Evolutionary conservation across 2,888 invertebrate genomes (phyloP), one percentile per base, ranked within the genome.

Genomic region (Agonopterix arenella): DNA sequence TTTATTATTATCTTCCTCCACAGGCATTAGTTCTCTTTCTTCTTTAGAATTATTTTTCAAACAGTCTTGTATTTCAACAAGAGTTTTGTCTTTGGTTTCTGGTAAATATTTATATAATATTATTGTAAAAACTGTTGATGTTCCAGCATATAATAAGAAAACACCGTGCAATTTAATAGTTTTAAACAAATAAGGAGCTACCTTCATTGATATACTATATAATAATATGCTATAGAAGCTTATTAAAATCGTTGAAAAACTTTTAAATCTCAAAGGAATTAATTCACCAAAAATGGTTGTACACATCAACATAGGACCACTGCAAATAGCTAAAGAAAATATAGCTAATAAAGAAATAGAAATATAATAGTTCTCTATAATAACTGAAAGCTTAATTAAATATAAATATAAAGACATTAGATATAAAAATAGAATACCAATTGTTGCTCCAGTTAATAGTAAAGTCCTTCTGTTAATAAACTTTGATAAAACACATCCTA

Each of bases 391-490:
- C 1, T 44, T 36, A 16, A 48, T 38, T 8, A 48, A 36, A 37
- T 44, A 48, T 16, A 48, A 18, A 18, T 48, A 48, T 4, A 36
- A 37, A 10, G 48, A 44, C 10, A 74, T 42, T 0, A 50, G 11
- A 38, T 58, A 68, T 37, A 73, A 53, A 48, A 68, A 64, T 0
- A 61, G 0, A 4, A 60, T 56, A n/a, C 48, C 49, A 1, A 47
- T 5, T 1, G 59, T 50, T 0, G 57, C 18, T 5, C 13, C 3
- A 1, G 60, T 41, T 4, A 60, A 49, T 2, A 60, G 42, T 1
- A 28, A 28, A 28, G 54, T 40, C 38, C 55, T 52, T 8, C 61
- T 44, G 8, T 46, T 58, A 0, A 55, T 11, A 18, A 51, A 44
- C 38, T 50, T 58, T 1, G 54, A 52, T n/a, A 60, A 46, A 4